Evolutionary conservation across 1,140 invertebrate genomes (phyloP).

Genomic region (Archegozetes longisetosus): DNA sequence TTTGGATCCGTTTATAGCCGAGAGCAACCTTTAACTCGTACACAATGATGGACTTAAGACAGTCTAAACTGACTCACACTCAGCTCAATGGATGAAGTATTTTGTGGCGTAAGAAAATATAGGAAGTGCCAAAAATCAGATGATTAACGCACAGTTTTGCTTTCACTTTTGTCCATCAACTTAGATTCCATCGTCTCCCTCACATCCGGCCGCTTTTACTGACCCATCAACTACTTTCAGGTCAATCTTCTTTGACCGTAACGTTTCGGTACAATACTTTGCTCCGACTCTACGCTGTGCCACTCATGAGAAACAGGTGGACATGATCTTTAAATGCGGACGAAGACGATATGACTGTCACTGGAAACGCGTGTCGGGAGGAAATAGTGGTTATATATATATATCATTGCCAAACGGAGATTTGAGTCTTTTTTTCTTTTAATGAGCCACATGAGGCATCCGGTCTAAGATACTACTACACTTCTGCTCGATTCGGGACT

Average conservation of each 20-base stretch:
- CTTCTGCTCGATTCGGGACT: too few species aligned
- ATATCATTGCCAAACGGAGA: background rate
- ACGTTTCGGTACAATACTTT: background rate
- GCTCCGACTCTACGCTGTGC: background rate
- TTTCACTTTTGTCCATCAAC: background rate
- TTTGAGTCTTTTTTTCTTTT: background rate
- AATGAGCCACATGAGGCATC: background rate
- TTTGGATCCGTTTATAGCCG: background rate
- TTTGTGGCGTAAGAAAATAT: background rate
- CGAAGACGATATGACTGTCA: background rate
- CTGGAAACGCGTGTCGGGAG: background rate
- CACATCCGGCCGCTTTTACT: background rate
- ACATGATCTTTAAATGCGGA: background rate
- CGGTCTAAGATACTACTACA: too few species aligned
- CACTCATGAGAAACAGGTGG: background rate
- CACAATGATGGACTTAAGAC: background rate
- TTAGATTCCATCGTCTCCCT: background rate
- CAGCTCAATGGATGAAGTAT: background rate
- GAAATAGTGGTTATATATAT: background rate
- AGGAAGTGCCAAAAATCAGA: background rate
- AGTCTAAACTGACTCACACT: background rate
- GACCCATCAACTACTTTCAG: background rate
- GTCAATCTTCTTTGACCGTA: background rate
- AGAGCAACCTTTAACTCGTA: background rate
- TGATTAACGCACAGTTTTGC: background rate